Evolutionary conservation across 37 sponge, comb jelly and placozoan species (phyloP), one percentile per base, ranked within the genome.

Genomic region (Eunapius fragilis): DNA sequence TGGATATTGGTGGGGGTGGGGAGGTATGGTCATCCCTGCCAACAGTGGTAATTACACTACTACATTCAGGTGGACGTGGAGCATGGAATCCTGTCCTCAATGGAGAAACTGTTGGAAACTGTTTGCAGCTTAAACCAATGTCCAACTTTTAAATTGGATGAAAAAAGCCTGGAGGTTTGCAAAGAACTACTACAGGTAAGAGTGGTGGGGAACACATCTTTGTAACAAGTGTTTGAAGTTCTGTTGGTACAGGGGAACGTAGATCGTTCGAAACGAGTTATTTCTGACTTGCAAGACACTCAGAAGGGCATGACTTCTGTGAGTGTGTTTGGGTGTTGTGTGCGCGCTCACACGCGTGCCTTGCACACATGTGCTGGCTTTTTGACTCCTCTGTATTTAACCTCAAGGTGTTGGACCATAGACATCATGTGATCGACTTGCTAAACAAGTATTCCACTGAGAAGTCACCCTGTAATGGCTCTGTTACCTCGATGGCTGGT

Each of bases 361-460:
- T n/a, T n/a, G n/a, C n/a, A n/a, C n/a, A n/a, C n/a, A n/a, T n/a
- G n/a, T n/a, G n/a, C n/a, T n/a, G n/a, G n/a, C n/a, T n/a, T n/a
- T n/a, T n/a, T n/a, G n/a, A n/a, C n/a, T n/a, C n/a, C n/a, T n/a
- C n/a, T n/a, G n/a, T n/a, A n/a, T n/a, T n/a, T n/a, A n/a, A 68
- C 74, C 30, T 72, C 24, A 45, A 89, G 89, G 69, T 89, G 30
- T 35, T 89, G 74, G 84, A 89, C 25, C 75, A 83, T 6, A 72
- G 72, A 49, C 67, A 74, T 11, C 41, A 83, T 72, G 89, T 79
- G 17, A 25, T 74, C 45, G 89, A 89, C 5, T 41, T 89, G 7
- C 35, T 89, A 34, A 32, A 67, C 19, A 83, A 84, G 33, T 89
- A 45, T 50, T 76, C 89, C 6, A 68, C 77, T 28, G 22, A 31